These are phyloP conservation scores for Hedychridium roseum DNA, from an alignment of 2,888 invertebrate species.

Conservation along the genomic window DNA sequence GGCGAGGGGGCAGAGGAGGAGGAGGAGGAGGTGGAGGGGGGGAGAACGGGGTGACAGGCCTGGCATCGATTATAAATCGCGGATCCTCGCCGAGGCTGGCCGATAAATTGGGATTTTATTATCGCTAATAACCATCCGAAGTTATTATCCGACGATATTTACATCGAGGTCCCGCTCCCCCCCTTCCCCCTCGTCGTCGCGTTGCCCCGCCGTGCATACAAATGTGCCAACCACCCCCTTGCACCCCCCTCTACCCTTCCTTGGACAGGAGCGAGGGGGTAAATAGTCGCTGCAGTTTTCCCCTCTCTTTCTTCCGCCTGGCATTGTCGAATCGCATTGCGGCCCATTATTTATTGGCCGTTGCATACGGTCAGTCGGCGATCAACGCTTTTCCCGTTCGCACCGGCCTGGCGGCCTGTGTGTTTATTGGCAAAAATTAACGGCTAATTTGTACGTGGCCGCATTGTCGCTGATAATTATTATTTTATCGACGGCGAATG, in stretches of 20 bases:
- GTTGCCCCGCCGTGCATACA: too few species aligned
- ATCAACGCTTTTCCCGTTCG: constrained; percentile 36
- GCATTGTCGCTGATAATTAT: constrained; percentile 55
- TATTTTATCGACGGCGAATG: constrained; percentile 54
- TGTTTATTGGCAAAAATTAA: constrained; percentile 62
- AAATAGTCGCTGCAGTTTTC: not conserved
- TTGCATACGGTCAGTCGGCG: too few species aligned
- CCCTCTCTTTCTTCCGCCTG: not conserved
- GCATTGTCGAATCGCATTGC: constrained; percentile 1
- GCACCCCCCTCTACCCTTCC: not conserved
- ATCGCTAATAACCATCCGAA: constrained; percentile 60
- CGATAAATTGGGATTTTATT: constrained; percentile 63
- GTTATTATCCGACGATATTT: constrained; percentile 61
- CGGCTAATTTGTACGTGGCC: constrained; percentile 53
- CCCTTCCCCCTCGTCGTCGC: constrained; percentile 18
- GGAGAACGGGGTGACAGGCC: not conserved
- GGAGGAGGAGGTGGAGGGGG: not conserved
- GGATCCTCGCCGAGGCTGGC: constrained; percentile 18
- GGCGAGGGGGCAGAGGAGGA: constrained; percentile 42
- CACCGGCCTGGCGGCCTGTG: constrained; percentile 40
- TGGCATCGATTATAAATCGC: constrained; percentile 50
- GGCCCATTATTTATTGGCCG: too few species aligned
- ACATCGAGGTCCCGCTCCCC: constrained; percentile 35
- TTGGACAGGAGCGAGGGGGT: too few species aligned
- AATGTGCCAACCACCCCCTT: not conserved